These are phyloP conservation scores for Diacarnus erythraeanus DNA, from an alignment of 37 sponge, comb jelly and placozoan species.

Conservation along the genomic window DNA sequence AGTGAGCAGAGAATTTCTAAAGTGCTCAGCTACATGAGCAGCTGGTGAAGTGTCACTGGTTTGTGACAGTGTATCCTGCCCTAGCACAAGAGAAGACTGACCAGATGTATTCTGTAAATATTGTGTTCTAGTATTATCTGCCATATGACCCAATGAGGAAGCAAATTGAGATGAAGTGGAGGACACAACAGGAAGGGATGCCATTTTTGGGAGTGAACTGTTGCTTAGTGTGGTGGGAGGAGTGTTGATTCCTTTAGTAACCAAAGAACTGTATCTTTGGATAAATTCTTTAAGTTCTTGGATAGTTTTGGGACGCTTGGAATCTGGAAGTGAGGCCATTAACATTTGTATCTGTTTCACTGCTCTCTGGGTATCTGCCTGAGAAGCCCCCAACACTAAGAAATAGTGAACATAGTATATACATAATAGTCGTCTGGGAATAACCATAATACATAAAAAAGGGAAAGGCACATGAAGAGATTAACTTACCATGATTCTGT, in stretches of 20 bases:
- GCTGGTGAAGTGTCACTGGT: too few species aligned
- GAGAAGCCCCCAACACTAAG: neutral
- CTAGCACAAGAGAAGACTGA: neutral
- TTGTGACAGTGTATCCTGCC: neutral
- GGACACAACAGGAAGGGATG: neutral
- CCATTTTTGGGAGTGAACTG: neutral
- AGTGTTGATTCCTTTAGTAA: neutral
- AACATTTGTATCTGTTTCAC: constrained; percentile 48
- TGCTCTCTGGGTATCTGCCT: neutral
- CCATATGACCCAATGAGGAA: neutral
- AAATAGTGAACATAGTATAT: neutral
- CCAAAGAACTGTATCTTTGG: constrained; percentile 8
- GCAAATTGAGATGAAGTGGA: neutral
- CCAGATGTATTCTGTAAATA: neutral
- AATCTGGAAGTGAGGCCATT: constrained; percentile 32
- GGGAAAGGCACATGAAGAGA: too few species aligned
- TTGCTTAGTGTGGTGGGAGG: neutral
- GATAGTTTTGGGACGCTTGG: constrained; percentile 36
- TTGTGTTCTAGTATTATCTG: neutral
- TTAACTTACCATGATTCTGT: neutral
- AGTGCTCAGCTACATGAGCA: neutral
- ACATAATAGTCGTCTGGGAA: too few species aligned
- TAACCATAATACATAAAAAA: too few species aligned
- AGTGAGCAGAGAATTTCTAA: neutral
- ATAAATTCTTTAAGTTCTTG: constrained; percentile 43